Base-by-base conservation (phyloP, 2,113 vertebrate species). In the Hystrix brachyura region DNA sequence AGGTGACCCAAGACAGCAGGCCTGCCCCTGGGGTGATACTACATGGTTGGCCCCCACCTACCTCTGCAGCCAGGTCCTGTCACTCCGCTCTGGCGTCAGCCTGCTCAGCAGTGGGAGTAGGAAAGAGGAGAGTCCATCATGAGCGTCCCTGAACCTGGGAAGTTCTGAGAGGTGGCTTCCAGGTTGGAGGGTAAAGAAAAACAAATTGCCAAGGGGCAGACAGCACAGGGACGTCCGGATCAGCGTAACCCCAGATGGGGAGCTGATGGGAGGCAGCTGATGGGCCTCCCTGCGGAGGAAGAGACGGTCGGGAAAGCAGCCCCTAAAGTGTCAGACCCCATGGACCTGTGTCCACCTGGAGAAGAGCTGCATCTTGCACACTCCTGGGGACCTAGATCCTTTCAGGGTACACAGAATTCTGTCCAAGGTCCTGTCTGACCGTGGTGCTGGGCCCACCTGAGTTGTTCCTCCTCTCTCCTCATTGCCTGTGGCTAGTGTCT, bases 191-290 rank as follows among this genome's bases (percentile, higher is more conserved):
- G 71, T 18, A 71, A 57, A 60, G 59, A 9, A 69, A 69, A 34
- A 14, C 3, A 18, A 10, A 11, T 9, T 5, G 34, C 18, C 14
- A 0, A 8, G 62, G 12, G 18, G 0, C 9, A 3, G 0, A 5
- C n/a, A 53, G 85, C 1, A 0, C 23, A 23, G n/a, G 7, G 1
- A 27, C 7, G 0, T 6, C 67, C 3, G 0, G 3, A 2, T 7
- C n/a, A 3, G 34, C 0, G 5, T 48, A 32, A 1, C 0, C 0
- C 10, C 7, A 1, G 0, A 2, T 2, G 6, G 88, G 55, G 32
- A 69, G 64, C 29, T 11, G 74, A 65, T 15, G 13, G 18, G 6
- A 38, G 59, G 43, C 3, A 19, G 53, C 5, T 0, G 6, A 62
- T 19, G 1, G 46, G 43, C 7, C 34, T 76, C 8, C 25, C 43